Conservation (phyloP, 2,888 invertebrate genomes). For the Trypoxylon attenuatum region DNA sequence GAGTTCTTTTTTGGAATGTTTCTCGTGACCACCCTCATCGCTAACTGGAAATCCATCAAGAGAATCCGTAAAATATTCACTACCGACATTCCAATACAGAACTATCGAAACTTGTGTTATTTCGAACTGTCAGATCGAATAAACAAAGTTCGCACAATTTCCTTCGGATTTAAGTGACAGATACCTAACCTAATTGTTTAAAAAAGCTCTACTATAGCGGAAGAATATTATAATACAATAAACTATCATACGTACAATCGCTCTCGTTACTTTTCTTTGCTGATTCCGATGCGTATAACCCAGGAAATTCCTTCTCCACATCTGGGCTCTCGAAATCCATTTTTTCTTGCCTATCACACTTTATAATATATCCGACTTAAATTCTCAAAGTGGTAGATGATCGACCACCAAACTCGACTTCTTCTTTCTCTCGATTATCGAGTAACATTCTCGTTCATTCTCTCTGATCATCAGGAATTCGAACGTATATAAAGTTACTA, state of each 20-base stretch:
- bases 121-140: background rate
- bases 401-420: constrained; percentile 37
- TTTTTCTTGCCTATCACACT: constrained; percentile 2
- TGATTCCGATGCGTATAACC: constrained; percentile 88
- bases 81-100: no score
- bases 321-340: constrained; percentile 93
- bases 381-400: constrained; percentile 19
- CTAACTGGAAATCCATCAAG: constrained; percentile 78
- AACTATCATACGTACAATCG: constrained; percentile 81
- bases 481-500: no score
- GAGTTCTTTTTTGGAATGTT: constrained; percentile 86
- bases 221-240: constrained; percentile 2
- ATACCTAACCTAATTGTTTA: constrained; percentile 43
- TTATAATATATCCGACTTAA: constrained; percentile 21
- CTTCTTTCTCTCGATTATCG: constrained; percentile 15
- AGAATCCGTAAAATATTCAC: no score
- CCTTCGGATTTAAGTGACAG: constrained; percentile 29
- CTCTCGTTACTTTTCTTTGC: constrained; percentile 87
- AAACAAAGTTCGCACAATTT: background rate
- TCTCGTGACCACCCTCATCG: constrained; percentile 85
- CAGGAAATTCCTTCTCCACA: constrained; percentile 93
- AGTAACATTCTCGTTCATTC: background rate
- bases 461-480: constrained; percentile 11
- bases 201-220: background rate
- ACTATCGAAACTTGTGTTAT: no score